Percentiles rank a stretch among this genome's conserved stretches.
These are phyloP conservation scores for Vollenhovia emeryi DNA, from an alignment of 1,140 invertebrate species.

Conservation along the genomic window DNA sequence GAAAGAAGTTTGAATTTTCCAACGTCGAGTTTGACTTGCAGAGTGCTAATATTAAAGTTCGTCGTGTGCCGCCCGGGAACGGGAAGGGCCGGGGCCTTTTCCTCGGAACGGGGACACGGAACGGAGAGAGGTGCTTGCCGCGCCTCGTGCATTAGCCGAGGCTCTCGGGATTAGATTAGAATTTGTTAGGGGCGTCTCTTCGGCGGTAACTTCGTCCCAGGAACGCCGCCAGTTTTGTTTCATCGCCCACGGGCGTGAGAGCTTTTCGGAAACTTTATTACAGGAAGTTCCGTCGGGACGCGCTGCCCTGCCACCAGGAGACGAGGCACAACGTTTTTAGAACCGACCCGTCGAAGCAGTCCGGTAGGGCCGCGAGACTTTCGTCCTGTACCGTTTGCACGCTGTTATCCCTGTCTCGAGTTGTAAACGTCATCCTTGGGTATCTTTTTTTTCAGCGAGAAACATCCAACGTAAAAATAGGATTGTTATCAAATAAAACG, in stretches of 20 bases:
- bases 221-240: slow-evolving; percentile 72
- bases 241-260: slow-evolving; percentile 66
- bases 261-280: slow-evolving; percentile 68
- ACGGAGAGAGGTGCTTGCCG: not conserved
- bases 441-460: not conserved
- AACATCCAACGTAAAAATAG: slow-evolving; percentile 33
- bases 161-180: slow-evolving; percentile 74
- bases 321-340: slow-evolving; percentile 59
- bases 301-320: slow-evolving; percentile 31
- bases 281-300: slow-evolving; percentile 59
- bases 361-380: slow-evolving; percentile 23
- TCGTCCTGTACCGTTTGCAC: slow-evolving; percentile 10
- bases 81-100: not conserved
- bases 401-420: slow-evolving; percentile 27
- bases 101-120: slow-evolving; percentile 22
- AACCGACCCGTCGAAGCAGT: slow-evolving; percentile 54
- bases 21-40: slow-evolving; percentile 73
- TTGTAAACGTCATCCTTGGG: slow-evolving; percentile 32
- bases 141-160: slow-evolving; percentile 56
- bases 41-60: slow-evolving; percentile 78
- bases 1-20: slow-evolving; percentile 74
- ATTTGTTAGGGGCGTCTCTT: slow-evolving; percentile 73
- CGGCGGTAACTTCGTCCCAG: slow-evolving; percentile 68
- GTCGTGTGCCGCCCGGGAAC: slow-evolving; percentile 37
- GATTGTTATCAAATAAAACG: not conserved